Evolutionary conservation across 2,888 invertebrate genomes (phyloP), one percentile per base, ranked within the genome.

Genomic region (Leucophenga montana): DNA sequence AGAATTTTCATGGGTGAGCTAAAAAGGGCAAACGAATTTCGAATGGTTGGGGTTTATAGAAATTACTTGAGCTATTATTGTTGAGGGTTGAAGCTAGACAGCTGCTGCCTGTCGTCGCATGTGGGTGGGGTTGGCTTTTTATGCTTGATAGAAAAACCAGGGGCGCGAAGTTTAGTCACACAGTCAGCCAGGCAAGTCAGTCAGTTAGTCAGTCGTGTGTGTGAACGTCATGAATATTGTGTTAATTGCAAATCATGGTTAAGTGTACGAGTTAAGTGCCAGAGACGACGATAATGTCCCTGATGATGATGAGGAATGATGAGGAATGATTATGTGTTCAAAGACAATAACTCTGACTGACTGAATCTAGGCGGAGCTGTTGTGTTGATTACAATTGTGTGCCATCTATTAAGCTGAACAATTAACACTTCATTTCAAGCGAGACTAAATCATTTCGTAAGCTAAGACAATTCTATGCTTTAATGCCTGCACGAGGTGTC

Each of bases 151-250:
- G 14, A 14, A 67, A 20, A 62, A 48, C 50, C 64, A 67, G 57
- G 65, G 44, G 64, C 33, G 54, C 33, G n/a, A 59, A 44, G 33
- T 20, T 66, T 61, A 62, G 56, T 33, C 66, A 27, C 57, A 27
- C 67, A 53, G 27, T 14, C 64, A 75, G 74, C 61, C 70, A 72
- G 54, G 39, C 73, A n/a, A 67, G 20, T 48, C 31, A 64, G 62
- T 48, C 62, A 64, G 46, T 64, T 27, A 57, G n/a, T 76, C 82
- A 83, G 77, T 88, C 88, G 86, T 86, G 87, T 88, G 87, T 87
- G 86, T 87, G 86, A 87, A 80, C 80, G 82, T 85, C 84, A 85
- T 86, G 86, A 87, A 86, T 86, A 87, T 85, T 86, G 83, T 82
- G 85, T 86, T 87, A 87, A 87, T 87, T 87, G 85, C 79, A 86